Evolutionary conservation across 2,797 vertebrate genomes (phyloP).

Genomic region (Rhadinocentrus ornatus): DNA sequence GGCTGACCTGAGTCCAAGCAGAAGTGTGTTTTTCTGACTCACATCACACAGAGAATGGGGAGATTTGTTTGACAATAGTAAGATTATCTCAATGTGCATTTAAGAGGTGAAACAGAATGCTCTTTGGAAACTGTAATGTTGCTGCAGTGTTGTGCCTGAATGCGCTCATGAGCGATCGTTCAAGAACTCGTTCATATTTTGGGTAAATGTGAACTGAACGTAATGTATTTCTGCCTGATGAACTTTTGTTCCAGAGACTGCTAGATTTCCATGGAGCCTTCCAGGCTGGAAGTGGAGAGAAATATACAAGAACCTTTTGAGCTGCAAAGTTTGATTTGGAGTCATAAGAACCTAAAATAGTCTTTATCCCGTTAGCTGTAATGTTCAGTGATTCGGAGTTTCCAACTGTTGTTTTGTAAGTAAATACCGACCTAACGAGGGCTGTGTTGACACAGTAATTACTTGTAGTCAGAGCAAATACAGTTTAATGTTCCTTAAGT

Average conservation of each 20-base stretch:
- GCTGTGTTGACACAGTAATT: slow-evolving; percentile 60
- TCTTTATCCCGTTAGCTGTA: slow-evolving; percentile 38
- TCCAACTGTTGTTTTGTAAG: slow-evolving; percentile 46
- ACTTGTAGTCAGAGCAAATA: slow-evolving; percentile 47
- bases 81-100: background rate
- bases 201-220: no score
- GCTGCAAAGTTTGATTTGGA: slow-evolving; percentile 5
- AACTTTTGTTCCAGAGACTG: no score
- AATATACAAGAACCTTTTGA: slow-evolving; percentile 4
- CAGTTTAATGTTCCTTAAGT: slow-evolving; percentile 29
- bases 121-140: background rate
- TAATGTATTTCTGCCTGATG: no score
- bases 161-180: no score
- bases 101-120: background rate
- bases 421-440: slow-evolving; percentile 51
- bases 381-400: slow-evolving; percentile 31
- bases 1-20: accelerated
- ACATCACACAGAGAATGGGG: background rate
- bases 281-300: background rate
- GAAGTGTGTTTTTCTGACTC: background rate
- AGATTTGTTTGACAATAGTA: background rate
- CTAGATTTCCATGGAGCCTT: no score
- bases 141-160: no score
- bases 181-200: no score
- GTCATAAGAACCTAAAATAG: slow-evolving; percentile 32